Evolutionary conservation across 2,888 invertebrate genomes (phyloP), one percentile per base, ranked within the genome.

Genomic region (Melikaiella ostensackeni): DNA sequence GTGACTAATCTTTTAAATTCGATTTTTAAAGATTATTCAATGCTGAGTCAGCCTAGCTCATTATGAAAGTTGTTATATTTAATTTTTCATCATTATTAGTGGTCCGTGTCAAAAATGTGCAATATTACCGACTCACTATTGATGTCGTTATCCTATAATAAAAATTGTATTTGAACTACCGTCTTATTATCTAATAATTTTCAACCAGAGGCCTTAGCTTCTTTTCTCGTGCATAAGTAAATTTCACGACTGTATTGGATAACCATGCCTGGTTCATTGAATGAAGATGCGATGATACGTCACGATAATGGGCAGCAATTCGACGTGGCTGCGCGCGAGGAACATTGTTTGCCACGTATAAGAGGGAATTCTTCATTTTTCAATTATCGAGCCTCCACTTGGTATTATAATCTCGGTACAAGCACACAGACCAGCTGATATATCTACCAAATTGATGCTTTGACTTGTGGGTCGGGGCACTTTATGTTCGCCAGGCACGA

Each of bases 251-350:
- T 59, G 13, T 59, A 59, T 55, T 59, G 59, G 13, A 59, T 55
- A 55, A 55, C 59, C 59, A 59, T 16, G 57, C 33, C 74, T 74
- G 77, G 74, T 77, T 77, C 70, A 79, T 75, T 76, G 79, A 80
- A 80, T 77, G 79, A 80, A 77, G 80, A 84, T 82, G 84, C 82
- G 87, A 88, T 88, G 88, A 89, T 88, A 85, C 59, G 84, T 86
- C 87, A 86, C 85, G 88, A 89, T 89, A 89, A 89, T 88, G 86
- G 84, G 79, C 83, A 84, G 87, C 89, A 89, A 89, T 89, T 89
- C 87, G 84, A 85, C 84, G 85, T 84, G 86, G 79, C 35, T 77
- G 75, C 74, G 77, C 79, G 77, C 78, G 77, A 74, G 62, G 77
- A 61, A 76, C 70, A 75, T 80, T 80, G 77, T 77, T 63, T 79